Evolutionary conservation across 1,140 invertebrate species (phyloP).

Genomic region (Zaprionus tsacasi): DNA sequence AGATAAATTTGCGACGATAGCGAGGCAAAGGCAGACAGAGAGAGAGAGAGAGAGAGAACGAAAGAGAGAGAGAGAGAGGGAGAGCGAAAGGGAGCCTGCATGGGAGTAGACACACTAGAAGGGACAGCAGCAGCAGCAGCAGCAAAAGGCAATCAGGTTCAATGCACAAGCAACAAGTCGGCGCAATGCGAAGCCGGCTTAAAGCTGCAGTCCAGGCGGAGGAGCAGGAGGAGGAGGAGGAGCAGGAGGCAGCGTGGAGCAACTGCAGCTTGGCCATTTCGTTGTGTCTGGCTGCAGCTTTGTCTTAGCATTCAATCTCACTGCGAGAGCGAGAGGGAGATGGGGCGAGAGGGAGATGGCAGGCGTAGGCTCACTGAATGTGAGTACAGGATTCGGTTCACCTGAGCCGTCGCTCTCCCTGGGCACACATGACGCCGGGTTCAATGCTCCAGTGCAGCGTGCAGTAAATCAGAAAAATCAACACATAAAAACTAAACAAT

Average conservation of each 20-base stretch:
- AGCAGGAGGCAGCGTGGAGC: not conserved
- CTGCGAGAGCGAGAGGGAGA: not conserved
- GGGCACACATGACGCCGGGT: constrained; percentile 35
- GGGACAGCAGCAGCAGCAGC: constrained; percentile 24
- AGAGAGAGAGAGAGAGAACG: constrained; percentile 12
- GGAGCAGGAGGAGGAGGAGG: not conserved
- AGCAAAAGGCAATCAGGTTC: constrained; percentile 73
- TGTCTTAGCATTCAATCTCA: constrained; percentile 47
- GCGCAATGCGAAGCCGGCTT: constrained; percentile 34
- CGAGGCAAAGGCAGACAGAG: constrained; percentile 6
- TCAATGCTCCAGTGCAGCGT: constrained; percentile 63
- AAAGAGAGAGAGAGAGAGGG: constrained; percentile 14
- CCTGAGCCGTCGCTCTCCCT: constrained; percentile 4
- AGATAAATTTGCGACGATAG: constrained; percentile 79
- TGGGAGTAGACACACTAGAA: constrained; percentile 22
- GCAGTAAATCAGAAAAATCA: constrained; percentile 78
- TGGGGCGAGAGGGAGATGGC: not conserved
- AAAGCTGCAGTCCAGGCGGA: not conserved
- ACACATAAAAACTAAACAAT: constrained; percentile 82
- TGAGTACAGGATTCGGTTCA: constrained; percentile 7
- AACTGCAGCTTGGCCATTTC: constrained; percentile 38
- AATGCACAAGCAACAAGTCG: constrained; percentile 76
- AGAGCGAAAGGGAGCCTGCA: constrained; percentile 1
- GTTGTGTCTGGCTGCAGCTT: constrained; percentile 28
- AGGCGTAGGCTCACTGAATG: not conserved